phyloP scores from a whole-genome alignment of 2,797 vertebrate species.

The Gallinago solitaria region DNA sequence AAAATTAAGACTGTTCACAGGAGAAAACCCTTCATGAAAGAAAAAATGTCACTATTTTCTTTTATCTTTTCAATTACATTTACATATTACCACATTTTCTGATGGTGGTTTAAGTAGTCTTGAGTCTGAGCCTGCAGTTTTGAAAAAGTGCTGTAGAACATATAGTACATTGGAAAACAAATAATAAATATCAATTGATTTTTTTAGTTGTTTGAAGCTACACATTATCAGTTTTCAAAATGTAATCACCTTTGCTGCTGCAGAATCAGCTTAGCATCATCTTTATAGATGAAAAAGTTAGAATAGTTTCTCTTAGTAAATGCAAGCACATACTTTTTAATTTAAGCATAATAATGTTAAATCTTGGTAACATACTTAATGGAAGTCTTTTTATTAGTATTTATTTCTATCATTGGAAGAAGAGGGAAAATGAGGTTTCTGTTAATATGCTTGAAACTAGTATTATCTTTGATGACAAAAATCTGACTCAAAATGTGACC shows the following conservation, averaged over 20 bases:
- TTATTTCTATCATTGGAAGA: background rate
- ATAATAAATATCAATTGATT: background rate
- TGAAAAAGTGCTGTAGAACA: background rate
- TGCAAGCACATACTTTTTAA: background rate
- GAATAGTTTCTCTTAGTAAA: background rate
- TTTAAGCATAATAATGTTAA: background rate
- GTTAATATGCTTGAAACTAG: background rate
- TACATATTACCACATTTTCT: constrained; percentile 16
- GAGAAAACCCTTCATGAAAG: background rate
- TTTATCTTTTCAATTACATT: background rate
- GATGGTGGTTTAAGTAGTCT: background rate
- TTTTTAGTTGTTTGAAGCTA: background rate
- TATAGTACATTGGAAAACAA: background rate
- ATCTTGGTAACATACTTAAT: background rate
- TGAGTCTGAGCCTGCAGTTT: background rate
- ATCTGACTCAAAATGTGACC: background rate
- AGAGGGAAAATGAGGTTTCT: background rate
- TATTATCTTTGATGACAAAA: background rate
- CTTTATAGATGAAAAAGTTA: background rate
- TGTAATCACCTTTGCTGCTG: background rate
- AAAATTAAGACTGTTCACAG: background rate
- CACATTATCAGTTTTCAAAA: constrained; percentile 3
- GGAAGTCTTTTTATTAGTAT: background rate
- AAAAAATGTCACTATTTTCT: background rate
- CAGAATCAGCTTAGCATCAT: background rate